Conservation (phyloP, 1,140 invertebrate species). For the Drosophila nannoptera region DNA sequence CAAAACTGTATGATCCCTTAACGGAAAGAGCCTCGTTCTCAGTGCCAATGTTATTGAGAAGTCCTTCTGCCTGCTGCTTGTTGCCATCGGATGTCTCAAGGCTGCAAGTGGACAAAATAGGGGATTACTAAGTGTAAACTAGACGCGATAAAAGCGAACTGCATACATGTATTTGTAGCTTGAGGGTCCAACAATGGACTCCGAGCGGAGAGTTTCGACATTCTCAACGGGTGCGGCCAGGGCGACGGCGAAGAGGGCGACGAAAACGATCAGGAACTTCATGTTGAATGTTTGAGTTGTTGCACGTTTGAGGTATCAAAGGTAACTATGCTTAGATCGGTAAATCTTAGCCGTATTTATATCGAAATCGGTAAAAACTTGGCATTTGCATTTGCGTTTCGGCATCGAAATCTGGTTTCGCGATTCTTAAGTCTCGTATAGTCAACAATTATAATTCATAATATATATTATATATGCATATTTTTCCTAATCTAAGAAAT, state of each 20-base stretch:
- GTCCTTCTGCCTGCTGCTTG: constrained; percentile 64
- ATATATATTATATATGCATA: not conserved
- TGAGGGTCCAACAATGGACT: constrained; percentile 75
- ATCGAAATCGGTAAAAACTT: not conserved
- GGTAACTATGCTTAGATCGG: constrained; percentile 26
- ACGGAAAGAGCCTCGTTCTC: constrained; percentile 50
- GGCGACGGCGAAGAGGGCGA: constrained; percentile 35
- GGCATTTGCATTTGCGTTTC: constrained; percentile 4
- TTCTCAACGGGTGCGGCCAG: constrained; percentile 6
- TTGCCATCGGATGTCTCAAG: constrained; percentile 85
- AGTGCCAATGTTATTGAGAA: not conserved
- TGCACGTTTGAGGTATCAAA: constrained; percentile 31
- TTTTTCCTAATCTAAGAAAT: too few relatives aligned
- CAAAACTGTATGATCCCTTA: constrained; percentile 35
- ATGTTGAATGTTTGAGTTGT: constrained; percentile 39
- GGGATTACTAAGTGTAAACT: not conserved
- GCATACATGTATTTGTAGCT: constrained; percentile 1
- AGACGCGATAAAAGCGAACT: not conserved
- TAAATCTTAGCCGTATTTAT: not conserved
- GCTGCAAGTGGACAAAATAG: constrained; percentile 54
- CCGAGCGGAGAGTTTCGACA: fast-evolving
- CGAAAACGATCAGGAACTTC: constrained; percentile 60
- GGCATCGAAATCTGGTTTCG: too few relatives aligned
- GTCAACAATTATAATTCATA: not conserved
- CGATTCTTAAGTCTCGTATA: too few relatives aligned